A percentile compares a stretch with the other conserved stretches of the same genome.
Evolutionary conservation across 2,888 invertebrate genomes (phyloP).

Genomic region (Anticlea derivata): DNA sequence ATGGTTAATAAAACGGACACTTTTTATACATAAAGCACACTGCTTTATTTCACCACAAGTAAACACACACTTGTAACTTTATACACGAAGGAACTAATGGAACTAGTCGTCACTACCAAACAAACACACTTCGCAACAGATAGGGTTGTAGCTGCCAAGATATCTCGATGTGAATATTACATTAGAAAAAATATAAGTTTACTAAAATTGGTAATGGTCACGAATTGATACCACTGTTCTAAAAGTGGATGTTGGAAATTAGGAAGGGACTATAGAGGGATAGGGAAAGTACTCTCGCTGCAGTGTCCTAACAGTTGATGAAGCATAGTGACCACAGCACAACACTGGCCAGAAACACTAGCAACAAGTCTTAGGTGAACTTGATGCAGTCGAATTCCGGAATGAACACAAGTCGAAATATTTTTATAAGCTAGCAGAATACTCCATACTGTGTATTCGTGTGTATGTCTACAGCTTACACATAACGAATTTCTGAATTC

Average conservation of each 20-base stretch:
- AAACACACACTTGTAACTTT: slow-evolving; percentile 59
- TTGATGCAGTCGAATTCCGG: slow-evolving; percentile 6
- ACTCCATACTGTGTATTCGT: not conserved
- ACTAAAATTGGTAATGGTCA: slow-evolving; percentile 21
- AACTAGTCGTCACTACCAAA: slow-evolving; percentile 54
- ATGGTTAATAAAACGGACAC: slow-evolving; percentile 35
- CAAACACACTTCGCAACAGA: slow-evolving; percentile 17
- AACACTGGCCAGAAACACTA: slow-evolving; percentile 13
- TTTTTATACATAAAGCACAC: slow-evolving; percentile 38
- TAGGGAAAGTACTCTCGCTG: no score
- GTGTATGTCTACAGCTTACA: not conserved
- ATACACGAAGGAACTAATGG: slow-evolving; percentile 54
- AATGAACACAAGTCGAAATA: slow-evolving; percentile 3
- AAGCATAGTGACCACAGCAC: slow-evolving; percentile 1
- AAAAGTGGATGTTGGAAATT: not conserved
- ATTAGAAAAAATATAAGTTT: slow-evolving; percentile 24
- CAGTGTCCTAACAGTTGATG: not conserved
- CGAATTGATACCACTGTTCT: slow-evolving; percentile 9
- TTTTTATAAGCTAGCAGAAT: not conserved
- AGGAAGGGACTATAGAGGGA: no score
- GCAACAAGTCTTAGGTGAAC: not conserved
- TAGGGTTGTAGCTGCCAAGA: slow-evolving; percentile 20
- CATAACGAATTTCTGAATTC: no score
- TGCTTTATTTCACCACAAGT: slow-evolving; percentile 58
- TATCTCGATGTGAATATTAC: slow-evolving; percentile 20